Percentiles rank a stretch among this genome's conserved stretches.
Conservation (phyloP, 1,140 invertebrate species). For the Drosophila truncata region DNA sequence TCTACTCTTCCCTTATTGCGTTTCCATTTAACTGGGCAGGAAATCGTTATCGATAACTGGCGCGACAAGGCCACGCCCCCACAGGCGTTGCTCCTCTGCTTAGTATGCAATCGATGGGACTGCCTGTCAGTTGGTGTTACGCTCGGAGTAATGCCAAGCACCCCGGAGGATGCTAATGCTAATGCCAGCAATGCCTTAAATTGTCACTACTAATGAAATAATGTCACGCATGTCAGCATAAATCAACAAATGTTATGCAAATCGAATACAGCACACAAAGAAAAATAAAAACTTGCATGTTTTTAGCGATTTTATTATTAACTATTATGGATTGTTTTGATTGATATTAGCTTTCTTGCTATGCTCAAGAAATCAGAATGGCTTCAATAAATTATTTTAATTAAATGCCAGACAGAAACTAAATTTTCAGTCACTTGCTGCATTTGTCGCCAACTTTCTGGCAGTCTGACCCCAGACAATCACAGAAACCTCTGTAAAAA, state of each 20-base stretch:
- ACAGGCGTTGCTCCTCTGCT: slow-evolving; percentile 22
- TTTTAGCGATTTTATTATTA: neutral
- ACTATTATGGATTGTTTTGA: neutral
- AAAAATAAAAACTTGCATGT: neutral
- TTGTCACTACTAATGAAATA: slow-evolving; percentile 62
- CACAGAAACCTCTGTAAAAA: slow-evolving; percentile 4
- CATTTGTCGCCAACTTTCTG: slow-evolving; percentile 10
- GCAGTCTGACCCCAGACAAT: slow-evolving; percentile 3
- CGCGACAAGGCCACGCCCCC: slow-evolving; percentile 37
- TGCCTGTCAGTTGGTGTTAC: slow-evolving; percentile 61
- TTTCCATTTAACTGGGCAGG: slow-evolving; percentile 35
- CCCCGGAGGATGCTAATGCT: slow-evolving; percentile 35
- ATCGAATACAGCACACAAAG: slow-evolving; percentile 20
- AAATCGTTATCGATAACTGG: slow-evolving; percentile 46
- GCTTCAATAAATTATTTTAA: slow-evolving; percentile 69
- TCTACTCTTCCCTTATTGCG: slow-evolving; percentile 11
- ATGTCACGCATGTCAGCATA: slow-evolving; percentile 62
- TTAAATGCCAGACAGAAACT: slow-evolving; percentile 63
- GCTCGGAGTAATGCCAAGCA: slow-evolving; percentile 21
- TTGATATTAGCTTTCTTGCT: neutral
- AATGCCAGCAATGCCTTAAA: slow-evolving; percentile 38
- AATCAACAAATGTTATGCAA: slow-evolving; percentile 52
- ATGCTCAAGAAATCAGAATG: slow-evolving; percentile 16
- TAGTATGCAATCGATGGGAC: slow-evolving; percentile 61
- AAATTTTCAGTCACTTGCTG: slow-evolving; percentile 49